These are phyloP conservation scores for Strix uralensis DNA, from an alignment of 2,113 vertebrate species.

Conservation along the genomic window DNA sequence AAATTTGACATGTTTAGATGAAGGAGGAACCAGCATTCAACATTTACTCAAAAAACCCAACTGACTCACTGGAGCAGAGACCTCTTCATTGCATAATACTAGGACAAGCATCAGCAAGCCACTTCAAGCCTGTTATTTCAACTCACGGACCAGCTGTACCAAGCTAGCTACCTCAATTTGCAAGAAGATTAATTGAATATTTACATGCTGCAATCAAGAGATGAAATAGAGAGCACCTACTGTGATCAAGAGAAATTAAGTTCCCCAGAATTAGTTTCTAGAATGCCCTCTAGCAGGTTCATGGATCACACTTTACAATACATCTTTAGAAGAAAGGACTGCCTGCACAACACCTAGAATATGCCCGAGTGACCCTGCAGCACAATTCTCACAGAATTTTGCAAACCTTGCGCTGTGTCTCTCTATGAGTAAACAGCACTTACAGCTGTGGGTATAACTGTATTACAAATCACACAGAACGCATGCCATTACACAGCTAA, in stretches of 20 bases:
- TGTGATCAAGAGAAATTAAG: background rate
- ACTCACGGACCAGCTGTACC: background rate
- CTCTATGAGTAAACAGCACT: background rate
- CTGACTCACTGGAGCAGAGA: background rate
- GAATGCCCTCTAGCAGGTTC: background rate
- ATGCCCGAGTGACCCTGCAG: background rate
- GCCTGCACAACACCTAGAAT: background rate
- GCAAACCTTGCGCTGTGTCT: rapidly evolving
- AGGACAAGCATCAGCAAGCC: background rate
- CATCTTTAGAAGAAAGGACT: background rate
- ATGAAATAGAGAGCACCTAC: background rate
- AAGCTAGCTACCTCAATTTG: background rate
- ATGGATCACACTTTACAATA: background rate
- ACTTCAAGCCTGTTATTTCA: background rate
- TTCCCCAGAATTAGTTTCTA: background rate
- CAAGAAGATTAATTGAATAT: background rate
- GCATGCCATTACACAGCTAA: rapidly evolving
- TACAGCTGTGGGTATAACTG: background rate
- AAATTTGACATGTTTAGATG: background rate
- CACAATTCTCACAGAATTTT: background rate
- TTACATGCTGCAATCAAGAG: background rate
- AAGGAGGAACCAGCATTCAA: background rate
- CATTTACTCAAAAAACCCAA: background rate
- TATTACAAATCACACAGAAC: rapidly evolving
- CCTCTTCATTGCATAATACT: background rate